Conservation (phyloP, 2,888 invertebrate genomes). For the Rhynchonema sp. region DNA sequence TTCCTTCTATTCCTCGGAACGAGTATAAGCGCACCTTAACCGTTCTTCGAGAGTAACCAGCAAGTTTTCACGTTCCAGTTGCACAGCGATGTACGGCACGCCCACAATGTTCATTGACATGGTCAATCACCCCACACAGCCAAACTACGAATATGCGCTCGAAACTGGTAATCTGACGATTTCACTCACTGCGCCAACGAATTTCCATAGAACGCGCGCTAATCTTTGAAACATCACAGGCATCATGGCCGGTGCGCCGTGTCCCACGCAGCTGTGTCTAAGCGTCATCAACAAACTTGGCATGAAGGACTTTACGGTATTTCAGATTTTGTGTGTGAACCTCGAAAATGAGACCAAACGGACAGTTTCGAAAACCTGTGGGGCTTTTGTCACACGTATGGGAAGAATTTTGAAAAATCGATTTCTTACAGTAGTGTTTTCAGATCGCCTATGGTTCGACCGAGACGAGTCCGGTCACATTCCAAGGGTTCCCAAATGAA, state of each 20-base stretch:
- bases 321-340: constrained; percentile 1
- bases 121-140: constrained; percentile 26
- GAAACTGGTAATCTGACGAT: neutral
- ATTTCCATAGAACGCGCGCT: too few relatives aligned
- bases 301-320: constrained; percentile 29
- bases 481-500: constrained; percentile 32
- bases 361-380: too few relatives aligned
- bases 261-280: constrained; percentile 36
- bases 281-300: constrained; percentile 28
- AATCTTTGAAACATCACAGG: constrained; percentile 33
- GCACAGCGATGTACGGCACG: constrained; percentile 35
- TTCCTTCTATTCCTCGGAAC: too few relatives aligned
- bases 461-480: constrained; percentile 39
- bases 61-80: too few relatives aligned
- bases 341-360: too few relatives aligned
- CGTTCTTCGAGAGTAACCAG: too few relatives aligned
- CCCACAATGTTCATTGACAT: constrained; percentile 38
- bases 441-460: constrained; percentile 40
- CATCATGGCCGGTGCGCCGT: constrained; percentile 48
- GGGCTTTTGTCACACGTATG: too few relatives aligned
- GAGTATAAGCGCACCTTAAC: too few relatives aligned
- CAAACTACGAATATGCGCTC: neutral
- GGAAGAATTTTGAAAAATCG: too few relatives aligned
- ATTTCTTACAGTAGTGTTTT: too few relatives aligned
- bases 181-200: too few relatives aligned